phyloP scores from a whole-genome alignment of 2,888 invertebrate genomes.

The Callimorpha dominula region DNA sequence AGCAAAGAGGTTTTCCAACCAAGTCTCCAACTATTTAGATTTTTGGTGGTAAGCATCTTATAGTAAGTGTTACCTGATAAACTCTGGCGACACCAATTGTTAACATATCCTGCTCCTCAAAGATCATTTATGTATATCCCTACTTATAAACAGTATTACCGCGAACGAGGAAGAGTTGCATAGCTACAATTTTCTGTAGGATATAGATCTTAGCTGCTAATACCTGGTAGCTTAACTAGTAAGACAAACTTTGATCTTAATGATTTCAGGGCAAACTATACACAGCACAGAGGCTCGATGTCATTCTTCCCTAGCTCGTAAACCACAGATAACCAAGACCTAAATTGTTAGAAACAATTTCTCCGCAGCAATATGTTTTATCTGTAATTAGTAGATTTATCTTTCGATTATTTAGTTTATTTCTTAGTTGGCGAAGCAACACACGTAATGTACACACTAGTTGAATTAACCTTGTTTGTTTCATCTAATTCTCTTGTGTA shows the following conservation, averaged over 20 bases:
- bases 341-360: background rate
- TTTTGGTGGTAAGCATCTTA: too few species aligned
- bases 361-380: background rate
- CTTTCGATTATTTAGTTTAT: constrained; percentile 20
- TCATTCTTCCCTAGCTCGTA: background rate
- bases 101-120: too few species aligned
- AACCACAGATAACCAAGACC: background rate
- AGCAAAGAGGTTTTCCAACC: too few species aligned
- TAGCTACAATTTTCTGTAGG: too few species aligned
- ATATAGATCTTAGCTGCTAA: background rate
- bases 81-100: too few species aligned
- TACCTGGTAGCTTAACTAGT: background rate
- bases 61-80: too few species aligned
- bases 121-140: too few species aligned
- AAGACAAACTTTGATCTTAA: background rate
- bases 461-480: constrained; percentile 26
- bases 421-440: constrained; percentile 20
- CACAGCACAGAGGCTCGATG: background rate
- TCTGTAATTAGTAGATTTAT: constrained; percentile 22
- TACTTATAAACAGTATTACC: too few species aligned
- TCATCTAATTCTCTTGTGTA: constrained; percentile 30
- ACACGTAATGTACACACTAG: constrained; percentile 24
- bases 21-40: too few species aligned
- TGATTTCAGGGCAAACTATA: background rate
- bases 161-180: background rate